Percentiles rank a stretch among this genome's conserved stretches.
Evolutionary conservation across 1,140 invertebrate genomes (phyloP).

Genomic region (Drosophila equinoxialis): DNA sequence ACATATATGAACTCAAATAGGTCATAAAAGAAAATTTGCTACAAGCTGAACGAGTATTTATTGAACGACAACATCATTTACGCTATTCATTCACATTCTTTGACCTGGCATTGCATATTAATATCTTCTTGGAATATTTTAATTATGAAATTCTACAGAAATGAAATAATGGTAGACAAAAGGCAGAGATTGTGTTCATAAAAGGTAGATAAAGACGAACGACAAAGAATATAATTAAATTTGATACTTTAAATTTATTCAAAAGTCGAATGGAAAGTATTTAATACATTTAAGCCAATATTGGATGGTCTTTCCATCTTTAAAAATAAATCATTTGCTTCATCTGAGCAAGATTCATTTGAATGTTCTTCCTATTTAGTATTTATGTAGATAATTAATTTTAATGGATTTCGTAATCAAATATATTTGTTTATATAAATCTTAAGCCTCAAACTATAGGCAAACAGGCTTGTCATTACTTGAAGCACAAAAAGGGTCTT

Average conservation of each 20-base stretch:
- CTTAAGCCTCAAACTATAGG: neutral
- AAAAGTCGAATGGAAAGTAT: too few relatives aligned
- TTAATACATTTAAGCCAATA: too few relatives aligned
- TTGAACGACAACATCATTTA: too few relatives aligned
- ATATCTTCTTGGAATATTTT: neutral
- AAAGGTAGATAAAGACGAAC: neutral
- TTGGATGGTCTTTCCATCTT: too few relatives aligned
- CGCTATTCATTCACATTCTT: neutral
- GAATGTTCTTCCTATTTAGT: too few relatives aligned
- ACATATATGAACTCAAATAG: neutral
- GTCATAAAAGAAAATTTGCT: neutral
- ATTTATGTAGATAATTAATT: neutral
- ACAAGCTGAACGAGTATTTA: neutral
- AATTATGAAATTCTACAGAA: neutral
- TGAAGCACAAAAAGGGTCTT: neutral
- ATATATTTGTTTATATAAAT: neutral
- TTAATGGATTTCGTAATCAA: neutral
- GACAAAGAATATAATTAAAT: neutral
- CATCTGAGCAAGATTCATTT: too few relatives aligned
- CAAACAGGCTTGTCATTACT: neutral
- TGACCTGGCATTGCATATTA: neutral
- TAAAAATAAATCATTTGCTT: too few relatives aligned
- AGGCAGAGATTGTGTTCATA: neutral
- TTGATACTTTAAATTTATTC: neutral
- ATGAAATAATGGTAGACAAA: neutral